Evolutionary conservation across 2,888 invertebrate species (phyloP).

Genomic region (Ferrisia virgata): DNA sequence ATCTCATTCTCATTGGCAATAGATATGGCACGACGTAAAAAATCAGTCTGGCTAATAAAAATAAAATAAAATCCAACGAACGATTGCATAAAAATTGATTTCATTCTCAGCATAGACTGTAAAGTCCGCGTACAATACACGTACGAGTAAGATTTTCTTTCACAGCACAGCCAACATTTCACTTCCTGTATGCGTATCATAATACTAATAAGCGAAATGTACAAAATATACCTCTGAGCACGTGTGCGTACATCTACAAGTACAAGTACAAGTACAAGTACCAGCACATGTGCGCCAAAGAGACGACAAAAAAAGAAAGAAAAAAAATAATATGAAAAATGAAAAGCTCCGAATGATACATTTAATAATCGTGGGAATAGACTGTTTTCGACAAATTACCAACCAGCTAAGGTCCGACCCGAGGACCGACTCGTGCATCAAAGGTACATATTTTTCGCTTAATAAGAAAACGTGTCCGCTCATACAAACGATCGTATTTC

Average conservation of each 20-base stretch:
- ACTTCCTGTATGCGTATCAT: background rate
- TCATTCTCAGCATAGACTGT: conserved; percentile 1
- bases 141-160: background rate
- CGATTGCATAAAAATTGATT: conserved; percentile 27
- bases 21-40: background rate
- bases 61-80: background rate
- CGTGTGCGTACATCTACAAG: background rate
- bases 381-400: conserved; percentile 7
- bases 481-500: conserved; percentile 27
- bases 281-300: background rate
- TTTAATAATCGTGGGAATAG: conserved; percentile 21
- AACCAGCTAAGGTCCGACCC: too few species aligned
- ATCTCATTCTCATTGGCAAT: too few species aligned
- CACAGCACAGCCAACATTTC: background rate
- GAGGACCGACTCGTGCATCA: too few species aligned
- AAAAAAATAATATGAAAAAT: background rate
- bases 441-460: background rate
- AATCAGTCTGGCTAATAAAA: too few species aligned
- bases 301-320: background rate
- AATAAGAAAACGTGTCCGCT: conserved; percentile 23
- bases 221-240: background rate
- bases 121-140: too few species aligned
- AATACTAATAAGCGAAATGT: background rate
- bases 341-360: background rate
- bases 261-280: too few species aligned